Conservation (phyloP, 2,888 invertebrate genomes). For the Leptinotarsa haldemani region DNA sequence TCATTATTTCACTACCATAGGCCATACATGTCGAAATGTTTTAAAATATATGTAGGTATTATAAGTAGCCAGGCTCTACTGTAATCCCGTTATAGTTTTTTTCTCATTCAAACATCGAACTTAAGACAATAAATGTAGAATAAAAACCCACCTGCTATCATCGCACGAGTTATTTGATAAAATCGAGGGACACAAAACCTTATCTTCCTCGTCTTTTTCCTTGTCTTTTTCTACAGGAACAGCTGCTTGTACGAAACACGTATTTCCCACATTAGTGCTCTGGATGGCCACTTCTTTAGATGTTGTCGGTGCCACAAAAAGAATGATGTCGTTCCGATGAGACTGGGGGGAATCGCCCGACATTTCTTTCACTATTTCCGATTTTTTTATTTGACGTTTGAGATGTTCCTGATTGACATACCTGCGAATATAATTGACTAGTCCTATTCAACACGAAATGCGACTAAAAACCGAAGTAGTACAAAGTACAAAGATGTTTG, state of each 20-base stretch:
- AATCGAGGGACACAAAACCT: slow-evolving; percentile 45
- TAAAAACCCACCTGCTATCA: slow-evolving; percentile 23
- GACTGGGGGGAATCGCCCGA: slow-evolving; percentile 56
- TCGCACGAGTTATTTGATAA: slow-evolving; percentile 43
- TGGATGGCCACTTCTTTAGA: slow-evolving; percentile 54
- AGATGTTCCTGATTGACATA: slow-evolving; percentile 15
- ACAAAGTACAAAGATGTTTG: neutral
- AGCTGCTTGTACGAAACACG: slow-evolving; percentile 50
- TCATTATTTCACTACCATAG: too few species aligned
- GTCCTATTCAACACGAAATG: neutral
- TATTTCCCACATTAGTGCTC: slow-evolving; percentile 37
- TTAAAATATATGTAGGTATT: too few species aligned
- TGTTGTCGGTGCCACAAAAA: slow-evolving; percentile 52
- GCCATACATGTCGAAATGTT: too few species aligned
- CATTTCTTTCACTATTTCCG: slow-evolving; percentile 49
- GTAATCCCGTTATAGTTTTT: too few species aligned
- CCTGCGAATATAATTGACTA: slow-evolving; percentile 8
- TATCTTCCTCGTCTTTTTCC: slow-evolving; percentile 47
- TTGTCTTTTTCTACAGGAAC: slow-evolving; percentile 54
- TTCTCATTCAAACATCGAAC: too few species aligned
- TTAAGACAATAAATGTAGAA: too few species aligned
- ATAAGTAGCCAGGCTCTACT: too few species aligned
- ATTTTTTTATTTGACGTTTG: slow-evolving; percentile 37
- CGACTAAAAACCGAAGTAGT: neutral
- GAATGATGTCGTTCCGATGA: slow-evolving; percentile 53